Evolutionary conservation across 2,888 invertebrate genomes (phyloP).

Genomic region (Acleris literana): DNA sequence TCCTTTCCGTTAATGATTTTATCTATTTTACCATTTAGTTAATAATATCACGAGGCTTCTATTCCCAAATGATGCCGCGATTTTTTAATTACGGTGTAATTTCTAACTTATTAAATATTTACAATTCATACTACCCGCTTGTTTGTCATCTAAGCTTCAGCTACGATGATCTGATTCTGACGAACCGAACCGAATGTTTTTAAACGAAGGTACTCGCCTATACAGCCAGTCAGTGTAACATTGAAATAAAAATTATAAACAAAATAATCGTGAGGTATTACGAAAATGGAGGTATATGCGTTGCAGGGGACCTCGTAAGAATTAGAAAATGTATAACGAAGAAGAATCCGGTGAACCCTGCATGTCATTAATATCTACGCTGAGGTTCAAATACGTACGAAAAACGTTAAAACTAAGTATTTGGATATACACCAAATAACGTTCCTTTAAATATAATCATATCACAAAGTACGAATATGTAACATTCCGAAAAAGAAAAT

Average conservation of each 20-base stretch:
- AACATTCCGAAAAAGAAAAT: constrained; percentile 68
- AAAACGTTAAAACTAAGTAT: constrained; percentile 56
- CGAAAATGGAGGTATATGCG: constrained; percentile 70
- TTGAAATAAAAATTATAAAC: constrained; percentile 77
- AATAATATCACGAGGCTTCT: constrained; percentile 82
- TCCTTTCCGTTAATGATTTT: constrained; percentile 82
- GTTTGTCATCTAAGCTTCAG: constrained; percentile 70
- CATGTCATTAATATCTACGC: constrained; percentile 47
- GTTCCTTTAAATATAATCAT: constrained; percentile 68
- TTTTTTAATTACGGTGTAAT: constrained; percentile 64
- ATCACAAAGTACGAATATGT: constrained; percentile 78
- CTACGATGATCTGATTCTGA: constrained; percentile 59
- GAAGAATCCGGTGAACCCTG: constrained; percentile 49
- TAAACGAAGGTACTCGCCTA: constrained; percentile 49
- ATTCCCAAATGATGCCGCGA: constrained; percentile 76
- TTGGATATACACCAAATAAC: constrained; percentile 65
- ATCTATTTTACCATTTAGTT: constrained; percentile 80
- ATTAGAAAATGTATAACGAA: constrained; percentile 41
- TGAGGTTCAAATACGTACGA: constrained; percentile 55
- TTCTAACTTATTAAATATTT: constrained; percentile 76
- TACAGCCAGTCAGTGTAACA: constrained; percentile 64
- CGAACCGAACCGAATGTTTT: constrained; percentile 51
- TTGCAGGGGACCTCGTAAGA: constrained; percentile 49
- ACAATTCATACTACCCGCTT: constrained; percentile 82
- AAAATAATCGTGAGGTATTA: constrained; percentile 80